A percentile compares a stretch with the other conserved stretches of the same genome.
phyloP scores from a whole-genome alignment of 2,797 vertebrate genomes.

The Sebastes iracundus region DNA sequence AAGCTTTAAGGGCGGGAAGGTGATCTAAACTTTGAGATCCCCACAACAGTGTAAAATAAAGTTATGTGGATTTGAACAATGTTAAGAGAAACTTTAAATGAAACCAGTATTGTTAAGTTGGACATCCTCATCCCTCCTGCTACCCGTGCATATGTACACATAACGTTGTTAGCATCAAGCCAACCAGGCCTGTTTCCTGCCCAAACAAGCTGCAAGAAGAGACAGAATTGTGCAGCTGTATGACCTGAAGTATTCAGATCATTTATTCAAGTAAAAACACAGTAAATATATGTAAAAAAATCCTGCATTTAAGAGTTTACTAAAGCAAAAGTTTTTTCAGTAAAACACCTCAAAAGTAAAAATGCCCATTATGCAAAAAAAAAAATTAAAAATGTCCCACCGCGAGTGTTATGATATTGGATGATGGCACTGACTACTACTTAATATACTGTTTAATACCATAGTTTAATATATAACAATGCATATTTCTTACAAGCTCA shows the following conservation, averaged over 20 bases:
- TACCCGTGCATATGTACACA: rapidly evolving
- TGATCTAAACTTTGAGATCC: background rate
- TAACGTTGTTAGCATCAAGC: too few species aligned
- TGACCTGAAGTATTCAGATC: too few species aligned
- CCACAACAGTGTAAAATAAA: too few species aligned
- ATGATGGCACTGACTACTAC: background rate
- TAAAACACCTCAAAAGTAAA: background rate
- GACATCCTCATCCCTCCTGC: too few species aligned
- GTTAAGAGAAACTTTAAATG: too few species aligned
- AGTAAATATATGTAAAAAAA: background rate
- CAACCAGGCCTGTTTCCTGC: too few species aligned
- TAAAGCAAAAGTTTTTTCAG: background rate
- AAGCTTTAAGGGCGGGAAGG: too few species aligned
- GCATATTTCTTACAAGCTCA: background rate
- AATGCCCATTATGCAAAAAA: background rate
- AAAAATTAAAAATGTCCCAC: background rate
- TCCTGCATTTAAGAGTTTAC: background rate
- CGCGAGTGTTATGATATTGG: background rate
- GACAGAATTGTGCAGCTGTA: too few species aligned
- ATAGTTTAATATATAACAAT: background rate
- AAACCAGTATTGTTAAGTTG: too few species aligned
- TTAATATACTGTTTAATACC: background rate
- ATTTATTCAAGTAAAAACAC: too few species aligned
- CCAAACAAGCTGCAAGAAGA: too few species aligned
- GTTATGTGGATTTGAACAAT: too few species aligned